These are phyloP conservation scores for Euproctis similis DNA, from an alignment of 2,888 invertebrate species.

Conservation along the genomic window DNA sequence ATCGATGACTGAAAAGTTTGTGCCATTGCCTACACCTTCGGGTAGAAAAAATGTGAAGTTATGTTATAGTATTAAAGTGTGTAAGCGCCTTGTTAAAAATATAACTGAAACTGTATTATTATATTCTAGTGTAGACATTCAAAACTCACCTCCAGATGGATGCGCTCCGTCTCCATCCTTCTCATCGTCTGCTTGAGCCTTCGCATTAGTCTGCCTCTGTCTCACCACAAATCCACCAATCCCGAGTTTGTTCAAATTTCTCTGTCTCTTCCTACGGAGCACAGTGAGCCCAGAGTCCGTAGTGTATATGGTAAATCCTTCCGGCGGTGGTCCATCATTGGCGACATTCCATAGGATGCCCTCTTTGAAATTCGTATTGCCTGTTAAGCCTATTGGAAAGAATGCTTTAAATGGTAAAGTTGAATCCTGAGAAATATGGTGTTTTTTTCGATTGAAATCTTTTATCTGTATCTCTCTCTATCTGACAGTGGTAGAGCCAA, in stretches of 20 bases:
- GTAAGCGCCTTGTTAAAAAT: no score
- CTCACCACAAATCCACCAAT: slow-evolving; percentile 94
- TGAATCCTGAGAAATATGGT: no score
- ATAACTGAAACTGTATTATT: no score
- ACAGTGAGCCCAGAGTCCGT: slow-evolving; percentile 89
- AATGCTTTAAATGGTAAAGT: slow-evolving; percentile 1
- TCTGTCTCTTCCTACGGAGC: slow-evolving; percentile 86
- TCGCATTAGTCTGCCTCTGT: slow-evolving; percentile 72
- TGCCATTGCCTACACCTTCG: no score
- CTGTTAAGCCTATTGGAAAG: slow-evolving; percentile 22
- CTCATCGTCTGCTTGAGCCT: slow-evolving; percentile 52
- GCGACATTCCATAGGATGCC: slow-evolving; percentile 87
- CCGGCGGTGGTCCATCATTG: slow-evolving; percentile 87
- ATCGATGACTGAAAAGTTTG: no score
- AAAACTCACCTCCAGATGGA: slow-evolving; percentile 49
- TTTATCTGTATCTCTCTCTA: neutral
- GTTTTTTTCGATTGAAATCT: no score
- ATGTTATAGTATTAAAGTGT: no score
- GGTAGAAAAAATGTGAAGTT: no score
- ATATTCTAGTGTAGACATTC: no score
- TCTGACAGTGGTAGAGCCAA: no score
- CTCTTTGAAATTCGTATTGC: slow-evolving; percentile 79
- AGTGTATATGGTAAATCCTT: slow-evolving; percentile 86
- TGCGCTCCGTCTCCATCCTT: slow-evolving; percentile 53
- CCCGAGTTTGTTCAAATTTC: slow-evolving; percentile 89